These are phyloP conservation scores for Sphecodes monilicornis DNA, from an alignment of 2,888 invertebrate genomes.

Conservation along the genomic window DNA sequence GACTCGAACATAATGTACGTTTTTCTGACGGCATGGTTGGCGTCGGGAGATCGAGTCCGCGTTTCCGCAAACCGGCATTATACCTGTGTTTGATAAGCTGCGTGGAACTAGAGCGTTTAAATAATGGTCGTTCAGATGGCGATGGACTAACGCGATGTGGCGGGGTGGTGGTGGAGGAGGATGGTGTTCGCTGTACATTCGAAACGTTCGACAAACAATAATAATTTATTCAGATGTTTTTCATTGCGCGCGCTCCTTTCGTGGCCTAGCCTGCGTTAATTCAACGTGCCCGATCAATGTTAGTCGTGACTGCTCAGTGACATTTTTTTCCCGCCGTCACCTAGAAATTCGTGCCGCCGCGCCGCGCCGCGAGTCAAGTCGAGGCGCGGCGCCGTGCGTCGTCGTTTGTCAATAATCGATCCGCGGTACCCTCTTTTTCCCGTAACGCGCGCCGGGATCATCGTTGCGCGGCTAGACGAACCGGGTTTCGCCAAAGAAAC, in stretches of 20 bases:
- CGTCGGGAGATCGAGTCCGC: conserved; percentile 70
- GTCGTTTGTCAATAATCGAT: conserved; percentile 8
- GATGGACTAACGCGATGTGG: conserved; percentile 66
- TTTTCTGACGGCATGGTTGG: conserved; percentile 29
- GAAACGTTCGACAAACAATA: conserved; percentile 83
- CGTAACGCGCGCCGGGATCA: neutral
- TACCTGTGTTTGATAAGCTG: conserved; percentile 81
- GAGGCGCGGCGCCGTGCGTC: neutral
- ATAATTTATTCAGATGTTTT: conserved; percentile 85
- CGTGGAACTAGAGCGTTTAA: conserved; percentile 82
- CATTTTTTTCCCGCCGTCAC: conserved; percentile 16
- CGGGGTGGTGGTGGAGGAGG: neutral
- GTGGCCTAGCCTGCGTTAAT: conserved; percentile 56
- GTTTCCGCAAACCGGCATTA: conserved; percentile 81
- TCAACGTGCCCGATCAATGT: conserved; percentile 51
- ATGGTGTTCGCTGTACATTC: conserved; percentile 67
- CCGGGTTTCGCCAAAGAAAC: neutral
- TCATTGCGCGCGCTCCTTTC: conserved; percentile 70
- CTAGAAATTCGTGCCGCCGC: conserved; percentile 9
- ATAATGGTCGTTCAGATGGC: conserved; percentile 74
- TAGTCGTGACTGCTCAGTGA: conserved; percentile 17
- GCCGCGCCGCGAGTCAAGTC: neutral
- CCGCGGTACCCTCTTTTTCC: conserved; percentile 11
- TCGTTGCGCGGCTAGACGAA: neutral
- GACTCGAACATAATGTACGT: neutral